Evolutionary conservation across 2,113 vertebrate species (phyloP).

Genomic region (Callocephalon fimbriatum): DNA sequence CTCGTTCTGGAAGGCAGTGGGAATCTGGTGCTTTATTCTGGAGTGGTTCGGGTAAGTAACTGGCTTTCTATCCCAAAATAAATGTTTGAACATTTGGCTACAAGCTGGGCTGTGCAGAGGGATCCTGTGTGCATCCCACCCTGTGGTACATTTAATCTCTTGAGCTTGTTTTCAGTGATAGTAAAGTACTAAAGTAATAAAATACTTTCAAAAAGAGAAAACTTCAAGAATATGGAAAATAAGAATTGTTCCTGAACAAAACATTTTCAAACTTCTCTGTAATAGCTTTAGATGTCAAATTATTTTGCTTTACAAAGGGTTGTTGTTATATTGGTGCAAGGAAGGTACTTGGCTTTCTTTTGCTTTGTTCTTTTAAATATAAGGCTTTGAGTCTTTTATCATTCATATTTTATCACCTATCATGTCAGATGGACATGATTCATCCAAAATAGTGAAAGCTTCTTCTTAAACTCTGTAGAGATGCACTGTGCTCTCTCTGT

Average conservation of each 20-base stretch:
- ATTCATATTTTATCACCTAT: not conserved
- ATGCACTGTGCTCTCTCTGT: not conserved
- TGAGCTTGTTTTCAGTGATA: not conserved
- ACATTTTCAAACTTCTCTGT: not conserved
- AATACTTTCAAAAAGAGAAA: not conserved
- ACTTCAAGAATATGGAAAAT: not conserved
- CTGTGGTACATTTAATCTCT: not conserved
- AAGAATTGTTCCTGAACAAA: not conserved
- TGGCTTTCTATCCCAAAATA: not conserved
- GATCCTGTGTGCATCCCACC: not conserved
- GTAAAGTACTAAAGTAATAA: not conserved
- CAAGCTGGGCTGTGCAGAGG: not conserved
- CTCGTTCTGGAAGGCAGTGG: constrained; percentile 91
- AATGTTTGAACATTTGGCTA: not conserved
- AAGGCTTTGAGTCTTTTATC: not conserved
- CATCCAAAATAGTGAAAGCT: not conserved
- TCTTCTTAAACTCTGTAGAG: not conserved
- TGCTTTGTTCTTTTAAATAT: not conserved
- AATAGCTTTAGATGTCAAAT: not conserved
- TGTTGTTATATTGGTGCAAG: not conserved
- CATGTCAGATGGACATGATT: not conserved
- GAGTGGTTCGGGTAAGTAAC: constrained; percentile 86
- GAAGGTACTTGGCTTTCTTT: not conserved
- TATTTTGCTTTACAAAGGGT: not conserved
- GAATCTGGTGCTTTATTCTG: constrained; percentile 94